Base-by-base conservation (phyloP, 2,888 invertebrate species). In the Orchesella flavescens region DNA sequence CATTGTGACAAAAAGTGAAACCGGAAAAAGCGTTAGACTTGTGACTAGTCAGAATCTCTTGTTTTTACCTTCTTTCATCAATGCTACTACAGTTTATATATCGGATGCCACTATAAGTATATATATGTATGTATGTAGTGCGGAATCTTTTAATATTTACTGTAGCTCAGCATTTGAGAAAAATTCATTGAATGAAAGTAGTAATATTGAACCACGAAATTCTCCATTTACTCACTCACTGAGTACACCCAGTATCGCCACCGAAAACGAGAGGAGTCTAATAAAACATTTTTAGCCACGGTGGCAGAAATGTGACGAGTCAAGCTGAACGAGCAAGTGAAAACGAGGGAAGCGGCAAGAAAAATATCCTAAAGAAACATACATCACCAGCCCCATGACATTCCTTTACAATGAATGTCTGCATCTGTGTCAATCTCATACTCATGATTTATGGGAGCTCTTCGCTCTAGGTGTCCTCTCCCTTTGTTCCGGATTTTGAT, bases 381-480 rank as follows among this genome's bases (percentile, higher is more conserved):
- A 80, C 80, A 80, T 80, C 80, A 80, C 80, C 80, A 80, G 80
- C 80, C 80, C 80, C 80, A 80, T 80, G 80, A 80, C 80, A 80
- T 80, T 80, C 80, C 80, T 80, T 74, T 80, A 80, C 80, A 80
- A 80, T 80, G 80, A 80, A 80, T 74, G 80, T 80, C 80, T 80
- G 80, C 80, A 80, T 80, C 80, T 80, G 80, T 80, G 80, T 80
- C 80, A 80, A 80, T 80, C 80, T 80, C 74, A 74, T 80, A 80
- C 68, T 80, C 80, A 80, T 80, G 80, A 80, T 80, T 80, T 80
- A 80, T 80, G 80, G 80, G 74, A 68, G 80, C 80, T 80, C 80
- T 80, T 80, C 80, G 80, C 80, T 74, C 73, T 80, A 80, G 80
- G 80, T 80, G 80, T 80, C 80, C 80, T 80, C 74, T 80, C 80